A percentile compares a stretch with the other conserved stretches of the same genome.
These are phyloP conservation scores for Laothoe populi DNA, from an alignment of 2,888 invertebrate genomes.

Conservation along the genomic window DNA sequence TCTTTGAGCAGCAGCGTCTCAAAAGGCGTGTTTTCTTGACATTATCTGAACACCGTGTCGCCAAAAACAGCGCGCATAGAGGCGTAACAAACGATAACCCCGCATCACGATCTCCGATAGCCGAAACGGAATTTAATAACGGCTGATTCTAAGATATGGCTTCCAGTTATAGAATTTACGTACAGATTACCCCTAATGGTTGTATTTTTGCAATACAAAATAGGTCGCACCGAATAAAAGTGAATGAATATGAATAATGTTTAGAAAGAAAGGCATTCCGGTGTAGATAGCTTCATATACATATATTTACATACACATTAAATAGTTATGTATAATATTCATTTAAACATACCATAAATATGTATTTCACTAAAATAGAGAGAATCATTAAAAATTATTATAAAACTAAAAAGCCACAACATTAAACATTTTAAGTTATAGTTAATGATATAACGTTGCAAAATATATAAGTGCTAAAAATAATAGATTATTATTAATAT, in stretches of 20 bases:
- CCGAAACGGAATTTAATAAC: slow-evolving; percentile 51
- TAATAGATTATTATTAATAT: slow-evolving; percentile 36
- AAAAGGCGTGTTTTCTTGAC: slow-evolving; percentile 68
- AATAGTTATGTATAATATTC: too few species aligned
- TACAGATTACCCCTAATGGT: slow-evolving; percentile 15
- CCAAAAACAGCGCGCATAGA: slow-evolving; percentile 64
- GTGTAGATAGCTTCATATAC: too few species aligned
- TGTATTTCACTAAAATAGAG: not conserved
- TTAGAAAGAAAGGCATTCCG: too few species aligned
- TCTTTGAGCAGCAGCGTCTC: slow-evolving; percentile 60
- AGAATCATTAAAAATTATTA: not conserved
- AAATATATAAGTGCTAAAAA: slow-evolving; percentile 36
- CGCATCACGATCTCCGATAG: slow-evolving; percentile 56
- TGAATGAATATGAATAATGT: not conserved
- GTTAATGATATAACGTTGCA: not conserved
- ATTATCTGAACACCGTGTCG: slow-evolving; percentile 70
- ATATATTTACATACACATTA: too few species aligned
- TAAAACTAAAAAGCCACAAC: not conserved
- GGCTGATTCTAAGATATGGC: slow-evolving; percentile 22
- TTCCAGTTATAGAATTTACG: slow-evolving; percentile 5
- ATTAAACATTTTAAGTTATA: not conserved
- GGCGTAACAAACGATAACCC: slow-evolving; percentile 63
- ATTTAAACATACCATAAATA: not conserved
- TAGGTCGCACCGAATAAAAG: not conserved
- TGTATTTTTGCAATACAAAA: not conserved